Percentiles rank a stretch among this genome's conserved stretches.
phyloP scores from a whole-genome alignment of 1,140 invertebrate genomes.

The Cherax destructor region DNA sequence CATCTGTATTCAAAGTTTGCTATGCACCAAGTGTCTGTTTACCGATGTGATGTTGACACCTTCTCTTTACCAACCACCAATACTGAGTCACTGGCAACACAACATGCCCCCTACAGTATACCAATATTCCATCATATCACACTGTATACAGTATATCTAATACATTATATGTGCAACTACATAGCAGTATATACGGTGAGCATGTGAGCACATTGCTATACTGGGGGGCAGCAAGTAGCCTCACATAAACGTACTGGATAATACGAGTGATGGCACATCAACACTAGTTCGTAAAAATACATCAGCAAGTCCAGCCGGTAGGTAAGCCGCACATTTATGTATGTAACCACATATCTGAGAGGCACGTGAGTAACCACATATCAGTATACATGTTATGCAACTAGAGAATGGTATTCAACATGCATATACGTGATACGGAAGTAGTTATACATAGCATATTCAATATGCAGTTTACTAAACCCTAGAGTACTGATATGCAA shows the following conservation, averaged over 20 bases:
- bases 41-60: background rate
- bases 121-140: background rate
- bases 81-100: background rate
- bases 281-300: background rate
- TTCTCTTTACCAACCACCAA: background rate
- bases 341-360: background rate
- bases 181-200: conserved; percentile 23
- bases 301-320: background rate
- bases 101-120: conserved; percentile 1
- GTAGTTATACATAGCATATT: conserved; percentile 3
- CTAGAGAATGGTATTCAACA: background rate
- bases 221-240: background rate
- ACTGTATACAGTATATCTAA: conserved; percentile 46
- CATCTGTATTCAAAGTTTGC: too few relatives aligned
- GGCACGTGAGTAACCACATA: conserved; percentile 11
- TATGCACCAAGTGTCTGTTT: too few relatives aligned
- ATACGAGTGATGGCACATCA: background rate
- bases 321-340: background rate
- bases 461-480: conserved; percentile 10
- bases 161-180: conserved; percentile 34
- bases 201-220: background rate
- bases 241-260: background rate
- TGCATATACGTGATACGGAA: background rate
- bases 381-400: conserved; percentile 24
- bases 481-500: background rate